Percentiles rank a stretch among this genome's conserved stretches.
phyloP scores from a whole-genome alignment of 2,797 vertebrate species.

The Alca torda region DNA sequence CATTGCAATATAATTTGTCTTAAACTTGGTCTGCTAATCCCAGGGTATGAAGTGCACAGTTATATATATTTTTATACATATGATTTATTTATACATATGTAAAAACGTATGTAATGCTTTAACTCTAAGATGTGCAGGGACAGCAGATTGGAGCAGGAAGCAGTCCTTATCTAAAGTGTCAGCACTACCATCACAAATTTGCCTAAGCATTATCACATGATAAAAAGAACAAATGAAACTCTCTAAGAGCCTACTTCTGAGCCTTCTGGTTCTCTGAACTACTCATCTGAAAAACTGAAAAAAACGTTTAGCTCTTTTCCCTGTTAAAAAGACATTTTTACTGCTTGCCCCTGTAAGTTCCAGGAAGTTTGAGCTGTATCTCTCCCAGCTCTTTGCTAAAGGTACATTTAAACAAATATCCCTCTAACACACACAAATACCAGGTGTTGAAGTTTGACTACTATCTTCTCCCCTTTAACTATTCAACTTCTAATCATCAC shows the following conservation, averaged over 20 bases:
- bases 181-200: neutral
- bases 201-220: neutral
- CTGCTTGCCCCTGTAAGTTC: fast-evolving
- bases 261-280: neutral
- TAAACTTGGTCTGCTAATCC: neutral
- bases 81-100: neutral
- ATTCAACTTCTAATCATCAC: neutral
- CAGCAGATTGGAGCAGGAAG: neutral
- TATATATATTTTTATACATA: neutral
- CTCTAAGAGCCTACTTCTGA: neutral
- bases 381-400: neutral
- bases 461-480: neutral
- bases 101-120: neutral
- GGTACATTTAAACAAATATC: neutral
- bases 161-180: neutral
- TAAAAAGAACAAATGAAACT: neutral
- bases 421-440: neutral
- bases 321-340: neutral
- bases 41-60: neutral
- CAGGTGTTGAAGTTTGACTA: neutral
- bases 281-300: neutral
- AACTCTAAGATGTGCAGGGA: neutral
- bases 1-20: neutral
- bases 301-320: neutral
- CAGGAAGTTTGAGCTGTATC: neutral